A percentile compares a stretch with the other conserved stretches of the same genome.
Conservation (phyloP, 2,797 vertebrate genomes). For the Erpetoichthys calabaricus region DNA sequence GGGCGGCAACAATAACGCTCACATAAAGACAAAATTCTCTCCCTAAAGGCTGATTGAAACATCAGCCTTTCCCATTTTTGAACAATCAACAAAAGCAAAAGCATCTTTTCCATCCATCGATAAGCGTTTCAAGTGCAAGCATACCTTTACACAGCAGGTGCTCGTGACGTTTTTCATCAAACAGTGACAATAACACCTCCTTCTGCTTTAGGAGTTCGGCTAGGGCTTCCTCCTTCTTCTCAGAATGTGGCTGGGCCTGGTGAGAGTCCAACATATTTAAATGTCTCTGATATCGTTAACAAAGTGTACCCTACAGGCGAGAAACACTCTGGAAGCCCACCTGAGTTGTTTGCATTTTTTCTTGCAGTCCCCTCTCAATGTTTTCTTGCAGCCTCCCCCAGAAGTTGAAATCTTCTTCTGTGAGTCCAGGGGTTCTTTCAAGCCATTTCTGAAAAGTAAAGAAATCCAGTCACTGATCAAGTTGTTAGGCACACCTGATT, state of each 20-base stretch:
- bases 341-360: conserved; percentile 62
- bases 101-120: no score
- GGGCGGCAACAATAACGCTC: no score
- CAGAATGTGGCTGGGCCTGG: conserved; percentile 55
- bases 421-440: conserved; percentile 88
- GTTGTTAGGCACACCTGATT: no score
- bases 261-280: conserved; percentile 13
- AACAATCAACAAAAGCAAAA: no score
- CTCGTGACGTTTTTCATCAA: conserved; percentile 82
- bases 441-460: conserved; percentile 70
- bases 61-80: no score
- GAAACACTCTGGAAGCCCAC: conserved; percentile 32
- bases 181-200: conserved; percentile 69
- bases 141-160: conserved; percentile 85
- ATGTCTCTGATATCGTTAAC: no score
- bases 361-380: conserved; percentile 62
- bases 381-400: conserved; percentile 79
- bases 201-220: conserved; percentile 68
- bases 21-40: no score
- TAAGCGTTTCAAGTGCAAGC: background rate
- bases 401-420: conserved; percentile 81
- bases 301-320: no score
- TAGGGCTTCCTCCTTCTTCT: conserved; percentile 70
- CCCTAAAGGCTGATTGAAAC: no score
- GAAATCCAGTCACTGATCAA: no score